Percentiles rank a stretch among this genome's conserved stretches.
Conservation (phyloP, 2,113 vertebrate genomes). For the Tetraodon nigroviridis region DNA sequence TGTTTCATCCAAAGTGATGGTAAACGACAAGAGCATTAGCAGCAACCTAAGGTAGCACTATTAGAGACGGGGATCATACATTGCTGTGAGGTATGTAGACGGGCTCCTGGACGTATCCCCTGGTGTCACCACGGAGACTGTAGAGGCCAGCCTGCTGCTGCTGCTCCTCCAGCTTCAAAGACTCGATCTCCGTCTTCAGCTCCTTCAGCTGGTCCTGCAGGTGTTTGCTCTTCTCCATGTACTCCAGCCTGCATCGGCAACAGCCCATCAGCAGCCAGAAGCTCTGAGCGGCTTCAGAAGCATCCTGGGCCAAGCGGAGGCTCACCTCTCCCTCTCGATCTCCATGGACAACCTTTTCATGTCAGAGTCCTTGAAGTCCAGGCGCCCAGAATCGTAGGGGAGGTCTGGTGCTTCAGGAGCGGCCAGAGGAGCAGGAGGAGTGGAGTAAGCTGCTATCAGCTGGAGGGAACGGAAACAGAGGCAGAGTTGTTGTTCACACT, state of each 20-base stretch:
- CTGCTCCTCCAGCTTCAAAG: constrained; percentile 86
- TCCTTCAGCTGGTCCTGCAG: constrained; percentile 89
- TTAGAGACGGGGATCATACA: neutral
- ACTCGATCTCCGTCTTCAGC: constrained; percentile 86
- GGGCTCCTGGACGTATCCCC: constrained; percentile 68
- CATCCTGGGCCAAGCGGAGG: neutral
- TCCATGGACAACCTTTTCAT: constrained; percentile 92
- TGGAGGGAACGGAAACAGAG: constrained; percentile 22
- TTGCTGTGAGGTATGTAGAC: constrained; percentile 73
- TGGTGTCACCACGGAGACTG: constrained; percentile 50
- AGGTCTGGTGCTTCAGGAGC: constrained; percentile 69
- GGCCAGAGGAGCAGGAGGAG: constrained; percentile 55
- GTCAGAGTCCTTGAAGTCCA: constrained; percentile 86
- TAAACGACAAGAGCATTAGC: neutral
- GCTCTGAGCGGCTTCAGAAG: neutral
- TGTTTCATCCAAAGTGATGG: neutral
- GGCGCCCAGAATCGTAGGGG: constrained; percentile 70
- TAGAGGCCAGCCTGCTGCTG: constrained; percentile 78
- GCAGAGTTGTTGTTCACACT: constrained; percentile 1
- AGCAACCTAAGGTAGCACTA: too few species aligned
- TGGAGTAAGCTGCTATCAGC: constrained; percentile 75
- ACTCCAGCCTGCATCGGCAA: constrained; percentile 76
- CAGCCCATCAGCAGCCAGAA: neutral
- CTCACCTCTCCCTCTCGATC: constrained; percentile 86
- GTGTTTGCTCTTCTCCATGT: constrained; percentile 89